Evolutionary conservation across 2,797 vertebrate genomes (phyloP), one percentile per base, ranked within the genome.

Genomic region (Cuniculus paca): DNA sequence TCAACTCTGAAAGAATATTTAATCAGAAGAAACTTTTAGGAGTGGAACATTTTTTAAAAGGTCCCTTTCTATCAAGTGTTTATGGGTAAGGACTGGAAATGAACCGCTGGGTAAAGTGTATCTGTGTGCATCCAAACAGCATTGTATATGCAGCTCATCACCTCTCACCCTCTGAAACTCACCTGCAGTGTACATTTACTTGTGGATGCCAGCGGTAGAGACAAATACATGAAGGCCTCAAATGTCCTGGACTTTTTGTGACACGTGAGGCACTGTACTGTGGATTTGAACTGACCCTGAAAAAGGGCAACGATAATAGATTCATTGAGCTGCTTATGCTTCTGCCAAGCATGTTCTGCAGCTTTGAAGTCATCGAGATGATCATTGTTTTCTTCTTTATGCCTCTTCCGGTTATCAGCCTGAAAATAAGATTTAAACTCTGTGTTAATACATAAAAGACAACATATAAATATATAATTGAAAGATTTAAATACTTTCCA

Each of bases 211-310:
- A 99, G 99, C 0, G 99, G 99, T 68, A 99, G 98, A 0, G 99
- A 99, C 97, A 99, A 98, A 96, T 99, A 99, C 99, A 99, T 99
- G 95, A 99, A 99, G 81, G 99, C 99, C 98, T 99, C 99, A 86
- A 99, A 99, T 19, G 99, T 99, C 92, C 99, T 98, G 3, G 99
- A 99, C 98, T 99, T 99, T 98, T 98, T 99, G 96, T 99, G 99
- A 97, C 99, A 99, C 0, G 99, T 99, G 95, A 99, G 99, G 98
- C 99, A 99, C 98, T 99, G 99, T 88, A 99, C 99, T 0, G 99
- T 99, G 91, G 99, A 99, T 95, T 99, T 99, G 98, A 99, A 99
- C 98, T 99, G 99, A 13, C 99, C 99, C 98, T 99, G 99, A 95
- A 99, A 99, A 91, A 99, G 99, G 0, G 99, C 99, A 28, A 99